phyloP scores from a whole-genome alignment of 2,888 invertebrate genomes.

The Campoplex nolae region DNA sequence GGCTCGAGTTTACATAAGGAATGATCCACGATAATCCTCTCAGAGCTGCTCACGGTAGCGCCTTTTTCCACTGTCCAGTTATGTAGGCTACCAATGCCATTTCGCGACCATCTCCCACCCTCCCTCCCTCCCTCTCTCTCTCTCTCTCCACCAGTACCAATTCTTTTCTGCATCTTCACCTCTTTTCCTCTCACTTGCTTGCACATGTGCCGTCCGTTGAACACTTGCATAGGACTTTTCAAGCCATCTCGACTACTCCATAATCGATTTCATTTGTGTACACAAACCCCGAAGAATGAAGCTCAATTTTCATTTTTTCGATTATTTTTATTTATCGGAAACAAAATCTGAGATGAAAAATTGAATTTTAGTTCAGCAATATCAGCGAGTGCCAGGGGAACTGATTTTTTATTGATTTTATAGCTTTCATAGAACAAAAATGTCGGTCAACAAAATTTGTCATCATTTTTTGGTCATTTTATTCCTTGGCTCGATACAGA shows the following conservation, averaged over 20 bases:
- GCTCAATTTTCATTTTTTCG: neutral
- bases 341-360: neutral
- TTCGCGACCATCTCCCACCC: slow-evolving; percentile 70
- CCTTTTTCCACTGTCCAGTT: slow-evolving; percentile 66
- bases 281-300: neutral
- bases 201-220: neutral
- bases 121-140: slow-evolving; percentile 28
- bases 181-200: slow-evolving; percentile 9
- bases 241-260: neutral
- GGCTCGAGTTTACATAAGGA: slow-evolving; percentile 38
- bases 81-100: slow-evolving; percentile 83
- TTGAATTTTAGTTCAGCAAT: neutral
- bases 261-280: neutral
- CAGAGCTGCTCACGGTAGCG: slow-evolving; percentile 58
- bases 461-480: neutral
- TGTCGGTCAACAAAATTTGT: neutral
- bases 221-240: slow-evolving; percentile 16
- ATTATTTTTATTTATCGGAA: neutral
- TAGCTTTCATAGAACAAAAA: neutral
- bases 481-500: neutral
- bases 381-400: neutral
- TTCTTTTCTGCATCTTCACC: neutral
- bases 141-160: neutral
- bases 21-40: slow-evolving; percentile 70
- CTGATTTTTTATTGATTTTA: neutral